Evolutionary conservation across 2,113 vertebrate genomes (phyloP).

Genomic region (Plectropomus leopardus): DNA sequence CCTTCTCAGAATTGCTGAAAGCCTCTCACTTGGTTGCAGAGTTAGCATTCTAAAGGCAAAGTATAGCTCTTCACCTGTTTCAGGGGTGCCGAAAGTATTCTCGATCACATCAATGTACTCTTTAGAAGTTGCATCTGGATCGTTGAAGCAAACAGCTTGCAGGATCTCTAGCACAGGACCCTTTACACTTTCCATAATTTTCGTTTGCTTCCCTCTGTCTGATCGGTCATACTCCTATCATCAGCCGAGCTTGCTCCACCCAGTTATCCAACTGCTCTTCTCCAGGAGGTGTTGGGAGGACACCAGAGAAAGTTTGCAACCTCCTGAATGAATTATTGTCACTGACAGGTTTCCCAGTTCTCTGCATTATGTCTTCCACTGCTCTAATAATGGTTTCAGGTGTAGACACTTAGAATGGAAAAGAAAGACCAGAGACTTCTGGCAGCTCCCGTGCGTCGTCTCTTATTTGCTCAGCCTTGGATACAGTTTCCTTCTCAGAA

Average conservation of each 20-base stretch:
- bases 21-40: conserved; percentile 23
- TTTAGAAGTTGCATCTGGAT: conserved; percentile 5
- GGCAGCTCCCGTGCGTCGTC: neutral
- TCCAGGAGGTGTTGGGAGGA: conserved; percentile 24
- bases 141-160: conserved; percentile 26
- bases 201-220: conserved; percentile 25
- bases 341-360: neutral
- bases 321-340: conserved; percentile 1
- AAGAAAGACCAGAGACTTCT: neutral
- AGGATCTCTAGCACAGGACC: conserved; percentile 46
- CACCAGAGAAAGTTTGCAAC: conserved; percentile 35
- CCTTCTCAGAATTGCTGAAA: conserved; percentile 43
- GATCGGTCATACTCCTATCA: conserved; percentile 34
- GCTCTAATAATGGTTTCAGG: conserved; percentile 42
- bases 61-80: conserved; percentile 44
- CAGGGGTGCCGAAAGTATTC: conserved; percentile 31
- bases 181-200: conserved; percentile 48
- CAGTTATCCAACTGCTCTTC: conserved; percentile 50
- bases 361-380: conserved; percentile 25
- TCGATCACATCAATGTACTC: conserved; percentile 34
- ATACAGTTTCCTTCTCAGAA: conserved; percentile 7
- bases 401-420: neutral
- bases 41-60: conserved; percentile 44
- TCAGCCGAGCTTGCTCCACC: conserved; percentile 36
- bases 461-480: neutral